Percentiles rank a stretch among this genome's conserved stretches.
Evolutionary conservation across 1,140 invertebrate species (phyloP).

Genomic region (Glossosoma conforme): DNA sequence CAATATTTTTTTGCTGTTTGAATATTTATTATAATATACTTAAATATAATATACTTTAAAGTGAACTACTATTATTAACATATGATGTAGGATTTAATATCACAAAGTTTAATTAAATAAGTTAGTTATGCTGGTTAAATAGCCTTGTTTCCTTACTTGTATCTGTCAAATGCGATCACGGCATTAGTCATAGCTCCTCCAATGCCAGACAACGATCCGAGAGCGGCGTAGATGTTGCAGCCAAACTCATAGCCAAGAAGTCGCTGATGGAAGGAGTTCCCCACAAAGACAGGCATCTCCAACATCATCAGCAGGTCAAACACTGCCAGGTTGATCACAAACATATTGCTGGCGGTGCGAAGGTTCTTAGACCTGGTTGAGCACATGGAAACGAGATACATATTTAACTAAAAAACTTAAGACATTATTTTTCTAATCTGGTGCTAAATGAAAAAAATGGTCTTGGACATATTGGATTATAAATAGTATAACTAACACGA

Average conservation of each 20-base stretch:
- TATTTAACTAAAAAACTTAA: too few relatives aligned
- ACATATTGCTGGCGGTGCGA: conserved; percentile 73
- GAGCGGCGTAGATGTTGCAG: conserved; percentile 63
- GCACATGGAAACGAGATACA: too few relatives aligned
- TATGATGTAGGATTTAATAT: too few relatives aligned
- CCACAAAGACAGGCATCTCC: conserved; percentile 68
- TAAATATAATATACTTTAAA: too few relatives aligned
- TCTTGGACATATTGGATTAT: not conserved
- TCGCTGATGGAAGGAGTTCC: conserved; percentile 62
- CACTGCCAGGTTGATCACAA: conserved; percentile 71
- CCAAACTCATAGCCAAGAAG: conserved; percentile 63
- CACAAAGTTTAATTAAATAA: too few relatives aligned
- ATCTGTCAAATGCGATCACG: conserved; percentile 71
- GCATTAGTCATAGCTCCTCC: conserved; percentile 69
- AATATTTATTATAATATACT: too few relatives aligned
- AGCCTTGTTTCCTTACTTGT: conserved; percentile 60
- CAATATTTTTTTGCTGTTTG: too few relatives aligned
- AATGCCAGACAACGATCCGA: conserved; percentile 66
- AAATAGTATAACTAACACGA: not conserved
- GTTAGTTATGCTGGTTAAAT: too few relatives aligned
- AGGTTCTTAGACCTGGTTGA: conserved; percentile 65
- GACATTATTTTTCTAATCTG: too few relatives aligned
- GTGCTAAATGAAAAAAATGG: too few relatives aligned
- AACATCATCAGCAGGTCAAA: conserved; percentile 71
- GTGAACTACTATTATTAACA: too few relatives aligned